Evolutionary conservation across 2,888 invertebrate genomes (phyloP), one percentile per base, ranked within the genome.

Genomic region (Papilio protenor): DNA sequence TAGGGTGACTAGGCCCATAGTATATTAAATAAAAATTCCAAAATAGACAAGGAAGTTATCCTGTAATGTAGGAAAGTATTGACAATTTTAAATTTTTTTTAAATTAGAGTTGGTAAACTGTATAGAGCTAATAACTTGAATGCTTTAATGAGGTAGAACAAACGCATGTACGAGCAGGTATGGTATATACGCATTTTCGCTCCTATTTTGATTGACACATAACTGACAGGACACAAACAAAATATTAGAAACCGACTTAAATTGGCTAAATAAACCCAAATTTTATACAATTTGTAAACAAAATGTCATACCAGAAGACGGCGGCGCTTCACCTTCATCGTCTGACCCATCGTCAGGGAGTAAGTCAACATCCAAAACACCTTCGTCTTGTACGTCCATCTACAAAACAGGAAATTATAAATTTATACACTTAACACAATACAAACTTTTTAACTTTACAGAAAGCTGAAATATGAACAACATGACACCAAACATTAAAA

Each of bases 331-430:
- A 84, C 96, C 96, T 84, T 97, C 97, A 80, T 97, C 96, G 86
- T 97, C 97, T 64, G 97, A 97, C 81, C 96, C 96, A 87, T 97
- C 97, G 82, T 96, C 96, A 84, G 96, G 96, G 85, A 97, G 96
- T 85, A 97, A 95, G 91, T 97, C 97, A 95, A 97, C 96, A 89
- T 97, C 96, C 89, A 95, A 89, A 81, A 93, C 92, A 84, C 88
- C 92, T 82, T 95, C 95, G 85, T 95, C 95, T 82, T 90, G 88
- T 84, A 92, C 91, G 91, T 94, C 94, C 94, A 95, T 94, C 94
- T 94, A 90, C 82, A 92, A 90, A 78, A 83, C 33, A 66, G 57
- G 16, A 23, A 52, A 74, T 64, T 14, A 18, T 69, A 59, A 57
- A 18, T 21, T n/a, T 33, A 59, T 23, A 64, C 78, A 75, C 78